Percentiles rank a stretch among this genome's conserved stretches.
phyloP scores from a whole-genome alignment of 2,888 invertebrate genomes.

The Drosophila borborema region DNA sequence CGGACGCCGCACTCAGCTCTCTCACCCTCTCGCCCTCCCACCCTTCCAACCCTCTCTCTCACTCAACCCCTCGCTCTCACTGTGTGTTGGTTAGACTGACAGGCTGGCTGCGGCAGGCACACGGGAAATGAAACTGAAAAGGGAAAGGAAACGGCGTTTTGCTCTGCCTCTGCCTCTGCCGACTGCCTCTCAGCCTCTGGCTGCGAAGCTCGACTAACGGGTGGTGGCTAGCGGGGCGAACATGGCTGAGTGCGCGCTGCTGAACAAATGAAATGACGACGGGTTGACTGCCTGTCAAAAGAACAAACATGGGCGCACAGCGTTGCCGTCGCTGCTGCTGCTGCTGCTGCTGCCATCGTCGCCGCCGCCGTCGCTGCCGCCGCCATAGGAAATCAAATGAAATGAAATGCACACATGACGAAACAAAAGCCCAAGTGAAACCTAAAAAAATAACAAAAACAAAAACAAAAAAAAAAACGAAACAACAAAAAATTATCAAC shows the following conservation, averaged over 20 bases:
- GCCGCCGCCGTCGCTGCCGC: conserved; percentile 45
- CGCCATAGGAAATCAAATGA: conserved; percentile 81
- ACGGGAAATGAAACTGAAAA: conserved; percentile 82
- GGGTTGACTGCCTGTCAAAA: conserved; percentile 85
- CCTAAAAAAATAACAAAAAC: conserved; percentile 60
- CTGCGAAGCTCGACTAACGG: conserved; percentile 54
- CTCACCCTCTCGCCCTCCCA: conserved; percentile 9
- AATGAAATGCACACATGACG: conserved; percentile 81
- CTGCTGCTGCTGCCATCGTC: conserved; percentile 7
- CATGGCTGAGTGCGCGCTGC: conserved; percentile 78
- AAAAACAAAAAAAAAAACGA: conserved; percentile 40
- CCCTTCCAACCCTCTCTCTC: conserved; percentile 7
- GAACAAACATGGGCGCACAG: conserved; percentile 84
- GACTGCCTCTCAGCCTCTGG: conserved; percentile 13
- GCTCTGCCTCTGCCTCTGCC: conserved; percentile 51
- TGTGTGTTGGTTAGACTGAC: conserved; percentile 68
- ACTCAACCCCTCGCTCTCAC: conserved; percentile 17
- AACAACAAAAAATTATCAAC: conserved; percentile 70
- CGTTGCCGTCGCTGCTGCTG: conserved; percentile 42
- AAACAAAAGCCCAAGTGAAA: conserved; percentile 75
- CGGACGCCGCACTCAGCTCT: conserved; percentile 45
- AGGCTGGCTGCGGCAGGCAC: conserved; percentile 67
- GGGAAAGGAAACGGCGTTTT: conserved; percentile 81
- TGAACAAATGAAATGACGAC: conserved; percentile 84
- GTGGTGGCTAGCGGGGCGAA: conserved; percentile 53